Conservation (phyloP, 2,797 vertebrate species). For the Heterohyrax brucei region DNA sequence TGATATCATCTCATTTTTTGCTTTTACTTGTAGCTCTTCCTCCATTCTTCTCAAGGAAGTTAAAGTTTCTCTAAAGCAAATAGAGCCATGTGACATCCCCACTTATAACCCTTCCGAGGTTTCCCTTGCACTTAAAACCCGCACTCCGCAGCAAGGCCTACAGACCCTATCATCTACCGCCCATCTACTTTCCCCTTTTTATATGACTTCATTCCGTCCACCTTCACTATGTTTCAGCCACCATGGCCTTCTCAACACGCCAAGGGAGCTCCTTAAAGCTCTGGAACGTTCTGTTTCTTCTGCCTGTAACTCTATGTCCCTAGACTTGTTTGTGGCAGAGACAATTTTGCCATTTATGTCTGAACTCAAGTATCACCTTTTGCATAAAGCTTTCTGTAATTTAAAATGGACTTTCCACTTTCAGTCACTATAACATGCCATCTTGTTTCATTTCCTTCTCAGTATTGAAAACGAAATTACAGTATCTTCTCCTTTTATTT, state of each 20-base stretch:
- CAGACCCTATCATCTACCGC: background rate
- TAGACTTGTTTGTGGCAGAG: background rate
- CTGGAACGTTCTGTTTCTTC: background rate
- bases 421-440: background rate
- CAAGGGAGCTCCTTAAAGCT: background rate
- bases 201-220: background rate
- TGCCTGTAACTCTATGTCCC: background rate
- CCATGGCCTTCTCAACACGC: background rate
- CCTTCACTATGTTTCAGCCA: background rate
- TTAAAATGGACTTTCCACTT: background rate
- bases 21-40: background rate
- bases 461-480: background rate
- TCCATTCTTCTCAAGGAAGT: background rate
- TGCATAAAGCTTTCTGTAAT: background rate
- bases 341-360: background rate
- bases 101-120: background rate
- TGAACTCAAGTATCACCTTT: background rate
- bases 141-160: background rate
- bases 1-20: background rate
- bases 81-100: background rate
- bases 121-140: background rate
- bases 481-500: background rate
- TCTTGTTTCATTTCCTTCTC: background rate
- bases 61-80: background rate
- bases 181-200: background rate